A percentile compares a stretch with the other conserved stretches of the same genome.
Evolutionary conservation across 2,797 vertebrate genomes (phyloP).

Genomic region (Melanotaenia parkinsoni): DNA sequence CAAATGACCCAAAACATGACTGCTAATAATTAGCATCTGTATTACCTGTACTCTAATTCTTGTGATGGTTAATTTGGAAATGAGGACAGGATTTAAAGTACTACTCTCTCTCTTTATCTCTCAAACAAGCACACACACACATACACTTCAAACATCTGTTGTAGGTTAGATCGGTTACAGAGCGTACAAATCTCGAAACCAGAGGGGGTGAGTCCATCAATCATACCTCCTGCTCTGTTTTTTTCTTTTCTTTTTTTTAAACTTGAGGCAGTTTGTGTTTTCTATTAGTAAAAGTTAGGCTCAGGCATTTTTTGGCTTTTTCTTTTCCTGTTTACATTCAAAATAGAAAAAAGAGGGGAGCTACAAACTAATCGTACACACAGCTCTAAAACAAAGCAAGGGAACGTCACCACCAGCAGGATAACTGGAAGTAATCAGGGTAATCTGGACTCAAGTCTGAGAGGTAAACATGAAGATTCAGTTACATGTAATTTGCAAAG

Average conservation of each 20-base stretch:
- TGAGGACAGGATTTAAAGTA: conserved; percentile 7
- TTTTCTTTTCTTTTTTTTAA: conserved; percentile 19
- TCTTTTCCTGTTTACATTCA: conserved; percentile 25
- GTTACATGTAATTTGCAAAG: conserved; percentile 58
- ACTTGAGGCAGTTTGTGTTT: conserved; percentile 48
- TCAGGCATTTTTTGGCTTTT: neutral
- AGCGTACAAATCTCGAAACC: conserved; percentile 64
- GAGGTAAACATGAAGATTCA: conserved; percentile 59
- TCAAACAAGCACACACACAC: neutral
- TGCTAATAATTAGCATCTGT: no score
- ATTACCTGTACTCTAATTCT: neutral
- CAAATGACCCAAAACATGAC: no score
- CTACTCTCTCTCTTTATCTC: conserved; percentile 1
- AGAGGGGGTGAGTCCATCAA: conserved; percentile 72
- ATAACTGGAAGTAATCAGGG: conserved; percentile 36
- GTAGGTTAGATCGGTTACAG: conserved; percentile 74
- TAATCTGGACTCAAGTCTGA: conserved; percentile 35
- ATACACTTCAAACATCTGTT: conserved; percentile 74
- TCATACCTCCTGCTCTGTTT: conserved; percentile 47
- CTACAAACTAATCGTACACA: conserved; percentile 28
- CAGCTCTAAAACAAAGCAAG: conserved; percentile 31
- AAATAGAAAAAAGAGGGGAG: conserved; percentile 24
- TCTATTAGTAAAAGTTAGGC: conserved; percentile 46
- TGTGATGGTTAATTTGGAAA: conserved; percentile 4
- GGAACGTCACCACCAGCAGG: conserved; percentile 11